Base-by-base conservation (phyloP, 2,888 invertebrate genomes). In the Dascillus cervinus region DNA sequence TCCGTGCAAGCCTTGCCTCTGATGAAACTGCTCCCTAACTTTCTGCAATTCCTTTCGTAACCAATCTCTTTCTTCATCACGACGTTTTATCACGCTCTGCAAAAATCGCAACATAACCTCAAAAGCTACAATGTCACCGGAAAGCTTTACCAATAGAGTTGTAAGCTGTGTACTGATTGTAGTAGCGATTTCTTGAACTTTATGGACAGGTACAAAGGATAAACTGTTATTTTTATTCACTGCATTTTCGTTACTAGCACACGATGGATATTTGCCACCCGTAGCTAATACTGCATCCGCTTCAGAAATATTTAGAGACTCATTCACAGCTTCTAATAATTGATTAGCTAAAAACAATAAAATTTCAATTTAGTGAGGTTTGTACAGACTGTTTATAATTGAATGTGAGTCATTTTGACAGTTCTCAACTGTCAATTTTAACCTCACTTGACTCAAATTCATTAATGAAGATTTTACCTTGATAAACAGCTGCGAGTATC, bases 31-130 rank as follows among this genome's bases (percentile, higher is more conserved):
- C 60, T 86, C 85, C 48, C 82, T 71, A 41, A 78, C 73, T 54
- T 75, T 73, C 52, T 80, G 76, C 51, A 84, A 65, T 58, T 86
- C 85, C 46, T 76, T 75, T 20, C 84, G 71, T 51, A 85, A 64
- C 49, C 75, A 71, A 52, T 82, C 82, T 34, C 81, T 69, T 58
- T 86, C 86, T 52, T 82, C 81, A 58, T 85, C 85, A 48, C 79
- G 71, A 52, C 79, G 77, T 61, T 78, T 80, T 37, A 84, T 74
- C 52, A 82, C 74, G 62, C 77, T 78, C 85, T 86, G 53, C 3
- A 60, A 54, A 29, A 24, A 37, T 39, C 32, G 32, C 21, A 35
- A 32, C 17, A 17, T 17, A 17, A 17, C 4, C 8, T 17, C 17
- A 17, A 17, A 17, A 6, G 8, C 17, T 17, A 4, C 17, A 17